Evolutionary conservation across 2,888 invertebrate genomes (phyloP).

Genomic region (Drosophila recens): DNA sequence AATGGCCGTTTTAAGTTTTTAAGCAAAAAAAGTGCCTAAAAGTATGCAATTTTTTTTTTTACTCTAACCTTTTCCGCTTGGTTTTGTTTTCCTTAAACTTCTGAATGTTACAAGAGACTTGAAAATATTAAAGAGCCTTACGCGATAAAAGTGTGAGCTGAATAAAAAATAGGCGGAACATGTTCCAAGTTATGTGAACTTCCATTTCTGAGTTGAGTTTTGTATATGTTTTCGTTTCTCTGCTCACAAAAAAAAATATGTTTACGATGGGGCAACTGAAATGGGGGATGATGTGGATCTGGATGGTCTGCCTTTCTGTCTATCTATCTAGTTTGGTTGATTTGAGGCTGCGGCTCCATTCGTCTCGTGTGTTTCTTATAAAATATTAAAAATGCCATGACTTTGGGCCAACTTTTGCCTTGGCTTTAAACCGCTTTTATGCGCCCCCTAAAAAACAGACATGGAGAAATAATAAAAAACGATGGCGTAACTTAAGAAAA

Average conservation of each 20-base stretch:
- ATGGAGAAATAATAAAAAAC: not conserved
- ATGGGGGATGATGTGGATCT: conserved; percentile 6
- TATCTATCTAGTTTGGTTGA: conserved; percentile 50
- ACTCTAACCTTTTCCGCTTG: too few relatives aligned
- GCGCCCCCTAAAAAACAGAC: not conserved
- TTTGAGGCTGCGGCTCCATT: conserved; percentile 53
- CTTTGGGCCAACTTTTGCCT: conserved; percentile 43
- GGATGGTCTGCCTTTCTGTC: conserved; percentile 14
- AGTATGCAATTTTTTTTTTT: too few relatives aligned
- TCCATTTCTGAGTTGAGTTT: conserved; percentile 38
- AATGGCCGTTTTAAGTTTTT: too few relatives aligned
- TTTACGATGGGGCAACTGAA: not conserved
- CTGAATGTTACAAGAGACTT: conserved; percentile 9
- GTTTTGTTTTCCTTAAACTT: not conserved
- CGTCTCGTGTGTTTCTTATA: conserved; percentile 57
- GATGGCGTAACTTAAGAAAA: conserved; percentile 11
- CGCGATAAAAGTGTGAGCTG: not conserved
- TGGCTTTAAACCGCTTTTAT: conserved; percentile 41
- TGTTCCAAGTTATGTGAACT: conserved; percentile 44
- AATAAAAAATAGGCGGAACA: conserved; percentile 29
- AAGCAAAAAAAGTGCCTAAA: too few relatives aligned
- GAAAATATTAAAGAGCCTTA: not conserved
- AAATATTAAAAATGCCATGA: conserved; percentile 73
- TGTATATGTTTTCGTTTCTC: conserved; percentile 44
- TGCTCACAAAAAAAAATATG: not conserved